These are phyloP conservation scores for Mus spretus DNA, from an alignment of 2,797 vertebrate genomes.

Conservation along the genomic window DNA sequence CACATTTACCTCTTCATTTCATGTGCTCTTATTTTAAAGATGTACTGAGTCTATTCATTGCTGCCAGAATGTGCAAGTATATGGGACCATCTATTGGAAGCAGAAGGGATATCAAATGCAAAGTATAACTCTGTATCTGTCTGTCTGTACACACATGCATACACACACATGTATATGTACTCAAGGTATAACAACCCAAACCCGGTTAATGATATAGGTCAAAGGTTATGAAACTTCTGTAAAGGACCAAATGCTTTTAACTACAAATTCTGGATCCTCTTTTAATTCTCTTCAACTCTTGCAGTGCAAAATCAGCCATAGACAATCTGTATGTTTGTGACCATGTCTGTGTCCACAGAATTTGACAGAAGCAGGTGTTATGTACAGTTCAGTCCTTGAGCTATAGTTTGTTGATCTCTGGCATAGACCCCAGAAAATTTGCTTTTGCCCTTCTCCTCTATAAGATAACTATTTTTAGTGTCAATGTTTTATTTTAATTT, in stretches of 20 bases:
- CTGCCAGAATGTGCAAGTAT: neutral
- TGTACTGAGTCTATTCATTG: neutral
- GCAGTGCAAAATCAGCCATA: neutral
- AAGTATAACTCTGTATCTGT: neutral
- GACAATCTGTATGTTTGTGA: neutral
- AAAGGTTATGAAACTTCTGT: neutral
- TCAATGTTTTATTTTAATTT: neutral
- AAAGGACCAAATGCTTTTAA: neutral
- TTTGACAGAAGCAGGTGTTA: neutral
- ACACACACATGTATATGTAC: neutral
- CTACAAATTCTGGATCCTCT: neutral
- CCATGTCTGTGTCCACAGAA: neutral
- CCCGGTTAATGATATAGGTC: neutral
- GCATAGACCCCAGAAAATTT: neutral
- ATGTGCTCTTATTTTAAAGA: too few species aligned
- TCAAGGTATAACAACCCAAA: too few species aligned
- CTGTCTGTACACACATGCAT: neutral
- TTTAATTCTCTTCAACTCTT: neutral
- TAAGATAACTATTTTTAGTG: slow-evolving; percentile 15
- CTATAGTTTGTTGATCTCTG: neutral
- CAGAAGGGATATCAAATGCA: neutral
- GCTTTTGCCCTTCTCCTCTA: neutral
- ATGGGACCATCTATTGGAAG: neutral
- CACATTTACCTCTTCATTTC: too few species aligned
- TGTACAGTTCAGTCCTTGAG: neutral